phyloP scores from a whole-genome alignment of 2,888 invertebrate genomes.

The Tetranychus piercei region DNA sequence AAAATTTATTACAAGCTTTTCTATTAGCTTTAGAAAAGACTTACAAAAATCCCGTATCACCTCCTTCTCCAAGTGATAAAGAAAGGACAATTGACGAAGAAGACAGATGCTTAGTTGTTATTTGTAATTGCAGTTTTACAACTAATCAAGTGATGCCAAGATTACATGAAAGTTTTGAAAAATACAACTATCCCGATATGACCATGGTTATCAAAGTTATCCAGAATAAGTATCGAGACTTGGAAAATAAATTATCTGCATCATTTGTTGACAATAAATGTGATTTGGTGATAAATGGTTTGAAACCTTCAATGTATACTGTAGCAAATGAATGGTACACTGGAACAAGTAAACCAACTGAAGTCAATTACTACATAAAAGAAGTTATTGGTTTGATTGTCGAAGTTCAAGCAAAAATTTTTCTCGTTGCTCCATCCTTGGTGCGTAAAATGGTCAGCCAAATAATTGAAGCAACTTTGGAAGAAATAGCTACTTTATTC shows the following conservation, averaged over 20 bases:
- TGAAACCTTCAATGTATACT: constrained; percentile 79
- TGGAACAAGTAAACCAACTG: constrained; percentile 30
- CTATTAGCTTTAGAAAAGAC: constrained; percentile 25
- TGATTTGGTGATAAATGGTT: constrained; percentile 82
- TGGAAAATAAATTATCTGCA: constrained; percentile 33
- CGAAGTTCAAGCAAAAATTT: constrained; percentile 38
- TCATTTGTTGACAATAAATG: constrained; percentile 57
- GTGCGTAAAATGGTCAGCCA: constrained; percentile 21
- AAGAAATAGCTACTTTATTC: constrained; percentile 72
- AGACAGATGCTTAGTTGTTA: constrained; percentile 50
- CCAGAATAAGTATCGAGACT: constrained; percentile 30
- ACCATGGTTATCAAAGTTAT: constrained; percentile 45
- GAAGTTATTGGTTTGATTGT: constrained; percentile 37
- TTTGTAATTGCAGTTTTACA: constrained; percentile 74
- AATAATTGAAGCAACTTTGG: constrained; percentile 64
- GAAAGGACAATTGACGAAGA: constrained; percentile 24
- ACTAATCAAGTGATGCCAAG: constrained; percentile 51
- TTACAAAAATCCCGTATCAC: constrained; percentile 21
- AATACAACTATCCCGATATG: constrained; percentile 49
- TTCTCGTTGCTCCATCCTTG: constrained; percentile 32
- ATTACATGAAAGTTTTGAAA: constrained; percentile 46
- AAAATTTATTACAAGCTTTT: constrained; percentile 33
- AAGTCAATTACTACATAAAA: constrained; percentile 65
- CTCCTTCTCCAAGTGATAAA: background rate
- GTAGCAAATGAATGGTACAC: constrained; percentile 14